phyloP scores from a whole-genome alignment of 2,113 vertebrate species.

The Nematolebias whitei region DNA sequence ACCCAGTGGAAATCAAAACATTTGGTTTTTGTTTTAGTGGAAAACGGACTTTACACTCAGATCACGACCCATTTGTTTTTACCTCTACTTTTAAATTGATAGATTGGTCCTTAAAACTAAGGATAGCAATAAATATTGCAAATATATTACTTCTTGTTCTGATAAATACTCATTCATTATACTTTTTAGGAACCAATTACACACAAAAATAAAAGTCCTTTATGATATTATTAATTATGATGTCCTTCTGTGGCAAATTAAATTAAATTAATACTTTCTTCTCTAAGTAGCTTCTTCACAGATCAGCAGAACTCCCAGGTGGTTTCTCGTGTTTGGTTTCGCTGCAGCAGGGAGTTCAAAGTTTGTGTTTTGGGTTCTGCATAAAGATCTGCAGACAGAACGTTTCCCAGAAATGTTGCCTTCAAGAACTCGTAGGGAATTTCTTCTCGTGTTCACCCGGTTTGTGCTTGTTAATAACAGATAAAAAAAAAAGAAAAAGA shows the following conservation, averaged over 20 bases:
- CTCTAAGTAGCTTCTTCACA: constrained; percentile 40
- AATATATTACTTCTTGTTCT: constrained; percentile 74
- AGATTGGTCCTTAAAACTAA: constrained; percentile 40
- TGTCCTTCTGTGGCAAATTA: constrained; percentile 32
- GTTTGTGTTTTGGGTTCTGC: constrained; percentile 3
- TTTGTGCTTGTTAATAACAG: constrained; percentile 6
- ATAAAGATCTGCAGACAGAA: constrained; percentile 14
- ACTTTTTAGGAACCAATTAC: constrained; percentile 41
- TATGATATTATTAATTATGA: constrained; percentile 37
- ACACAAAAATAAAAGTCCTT: constrained; percentile 15
- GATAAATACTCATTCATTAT: constrained; percentile 55
- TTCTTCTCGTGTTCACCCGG: constrained; percentile 2
- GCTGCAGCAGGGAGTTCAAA: neutral
- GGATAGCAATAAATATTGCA: constrained; percentile 76
- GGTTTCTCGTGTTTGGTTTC: constrained; percentile 2
- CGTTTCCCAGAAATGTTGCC: constrained; percentile 18
- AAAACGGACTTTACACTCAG: constrained; percentile 1
- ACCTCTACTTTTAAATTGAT: constrained; percentile 40
- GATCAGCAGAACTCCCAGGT: constrained; percentile 22
- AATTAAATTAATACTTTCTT: constrained; percentile 32
- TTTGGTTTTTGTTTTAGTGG: constrained; percentile 2
- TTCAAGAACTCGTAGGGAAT: constrained; percentile 8
- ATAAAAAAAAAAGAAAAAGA: constrained; percentile 3
- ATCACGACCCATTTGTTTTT: neutral
- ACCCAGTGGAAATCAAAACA: neutral